Base-by-base conservation (phyloP, 2,797 vertebrate genomes). In the Acomys russatus region DNA sequence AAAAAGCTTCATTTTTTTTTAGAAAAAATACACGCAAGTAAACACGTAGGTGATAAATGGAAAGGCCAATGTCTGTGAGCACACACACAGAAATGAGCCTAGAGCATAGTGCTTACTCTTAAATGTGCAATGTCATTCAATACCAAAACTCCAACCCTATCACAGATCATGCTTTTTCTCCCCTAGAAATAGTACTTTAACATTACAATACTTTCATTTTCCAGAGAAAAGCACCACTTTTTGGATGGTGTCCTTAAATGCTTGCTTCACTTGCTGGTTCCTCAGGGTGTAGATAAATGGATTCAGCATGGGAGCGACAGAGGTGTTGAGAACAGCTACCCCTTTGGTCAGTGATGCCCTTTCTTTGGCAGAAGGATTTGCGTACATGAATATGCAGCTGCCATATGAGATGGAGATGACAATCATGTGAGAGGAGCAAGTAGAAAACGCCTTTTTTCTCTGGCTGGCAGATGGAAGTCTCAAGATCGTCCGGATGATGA, bases 391-490 rank as follows among this genome's bases (percentile, higher is more conserved):
- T n/a, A 97, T 94, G 1, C 97, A 96, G 76, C 97, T 97, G 6
- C 97, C 96, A 28, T 98, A 98, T 5, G 97, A 98, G 68, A 98
- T 97, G 17, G 96, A 98, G 35, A 98, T 97, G 84, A 98, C 95
- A 56, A 95, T 95, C 80, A 98, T 93, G n/a, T 98, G 97, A 28
- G 98, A 98, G 1, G 96, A 96, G 3, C 97, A 98, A 1, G 98
- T 98, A 38, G 97, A 98, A 71, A 98, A 98, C 1, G 97, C 96
- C 51, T 97, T 98, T 54, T 97, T 97, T 4, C 96, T 96, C 30
- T 97, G 96, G 51, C 64, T 91, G 9, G 92, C 66, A 49, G 96
- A 98, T 7, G 97, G 93, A 2, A 98, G 87, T 33, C 70, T 94
- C 79, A 97, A 38, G 82, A 98, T 96, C 56, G 97, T 95, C 44